Percentiles rank a stretch among this genome's conserved stretches.
Evolutionary conservation across 2,113 vertebrate genomes (phyloP).

Genomic region (Thunnus thynnus): DNA sequence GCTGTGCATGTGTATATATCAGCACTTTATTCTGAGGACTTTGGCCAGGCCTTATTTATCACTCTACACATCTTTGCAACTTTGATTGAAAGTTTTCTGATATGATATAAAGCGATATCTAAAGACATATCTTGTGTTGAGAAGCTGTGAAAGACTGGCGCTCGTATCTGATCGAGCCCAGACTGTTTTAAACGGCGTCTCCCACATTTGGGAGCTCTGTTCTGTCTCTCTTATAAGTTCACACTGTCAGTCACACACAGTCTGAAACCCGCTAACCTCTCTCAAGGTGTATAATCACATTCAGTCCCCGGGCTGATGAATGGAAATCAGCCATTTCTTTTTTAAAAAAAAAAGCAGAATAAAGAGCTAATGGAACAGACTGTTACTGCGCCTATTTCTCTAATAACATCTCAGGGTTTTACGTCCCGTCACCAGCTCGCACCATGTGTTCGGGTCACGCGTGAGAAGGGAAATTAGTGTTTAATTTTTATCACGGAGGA

Average conservation of each 20-base stretch:
- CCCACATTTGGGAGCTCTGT: neutral
- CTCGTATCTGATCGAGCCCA: conserved; percentile 23
- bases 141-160: conserved; percentile 14
- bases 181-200: conserved; percentile 15
- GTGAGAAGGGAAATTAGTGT: conserved; percentile 30
- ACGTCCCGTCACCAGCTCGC: neutral
- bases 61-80: neutral
- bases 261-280: neutral
- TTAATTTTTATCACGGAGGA: conserved; percentile 23
- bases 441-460: neutral
- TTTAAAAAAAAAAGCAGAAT: neutral
- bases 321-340: neutral
- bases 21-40: too few species aligned
- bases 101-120: conserved; percentile 14
- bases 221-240: neutral
- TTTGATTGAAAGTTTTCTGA: neutral
- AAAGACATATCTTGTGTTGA: conserved; percentile 9
- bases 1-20: too few species aligned
- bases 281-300: conserved; percentile 1
- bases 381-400: conserved; percentile 1
- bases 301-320: neutral
- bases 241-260: conserved; percentile 6
- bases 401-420: conserved; percentile 13
- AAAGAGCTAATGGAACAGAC: neutral
- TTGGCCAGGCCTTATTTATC: too few species aligned